Conservation (phyloP, 2,113 vertebrate genomes). For the Illadopsis cleaveri region DNA sequence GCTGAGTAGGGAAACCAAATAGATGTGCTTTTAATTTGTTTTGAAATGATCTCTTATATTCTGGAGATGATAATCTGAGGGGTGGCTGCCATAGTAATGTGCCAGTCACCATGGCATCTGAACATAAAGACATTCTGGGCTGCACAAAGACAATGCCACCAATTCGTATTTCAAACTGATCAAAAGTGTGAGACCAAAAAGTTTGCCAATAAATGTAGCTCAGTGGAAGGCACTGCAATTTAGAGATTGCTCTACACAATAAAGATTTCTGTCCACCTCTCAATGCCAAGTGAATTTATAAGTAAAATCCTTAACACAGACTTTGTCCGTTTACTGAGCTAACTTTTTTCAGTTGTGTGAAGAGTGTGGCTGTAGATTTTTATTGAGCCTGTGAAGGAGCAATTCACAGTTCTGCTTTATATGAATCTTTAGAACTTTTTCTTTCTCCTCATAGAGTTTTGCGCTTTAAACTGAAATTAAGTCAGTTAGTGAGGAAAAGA, state of each 20-base stretch:
- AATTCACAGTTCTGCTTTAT: not conserved
- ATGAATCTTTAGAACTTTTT: not conserved
- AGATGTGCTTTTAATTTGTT: slow-evolving; percentile 21
- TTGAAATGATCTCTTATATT: slow-evolving; percentile 26
- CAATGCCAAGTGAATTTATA: not conserved
- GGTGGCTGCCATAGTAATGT: slow-evolving; percentile 47
- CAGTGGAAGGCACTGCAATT: slow-evolving; percentile 30
- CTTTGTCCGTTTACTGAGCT: not conserved
- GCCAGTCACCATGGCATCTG: slow-evolving; percentile 45
- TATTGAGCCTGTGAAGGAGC: not conserved
- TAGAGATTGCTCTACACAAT: slow-evolving; percentile 35
- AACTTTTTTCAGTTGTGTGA: not conserved
- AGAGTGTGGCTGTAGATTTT: not conserved
- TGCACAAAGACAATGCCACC: slow-evolving; percentile 46
- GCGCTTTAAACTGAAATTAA: slow-evolving; percentile 11
- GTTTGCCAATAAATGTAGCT: slow-evolving; percentile 63
- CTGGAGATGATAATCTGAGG: slow-evolving; percentile 37
- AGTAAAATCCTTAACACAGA: not conserved
- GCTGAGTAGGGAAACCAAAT: slow-evolving; percentile 27
- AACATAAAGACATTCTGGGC: slow-evolving; percentile 25
- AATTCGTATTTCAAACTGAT: slow-evolving; percentile 47
- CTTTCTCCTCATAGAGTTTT: not conserved
- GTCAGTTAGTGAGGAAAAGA: not conserved
- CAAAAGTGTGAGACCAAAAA: slow-evolving; percentile 59
- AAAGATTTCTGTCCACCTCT: not conserved